These are phyloP conservation scores for Kryphioiulus occultus DNA, from an alignment of 2,888 invertebrate species.

Conservation along the genomic window DNA sequence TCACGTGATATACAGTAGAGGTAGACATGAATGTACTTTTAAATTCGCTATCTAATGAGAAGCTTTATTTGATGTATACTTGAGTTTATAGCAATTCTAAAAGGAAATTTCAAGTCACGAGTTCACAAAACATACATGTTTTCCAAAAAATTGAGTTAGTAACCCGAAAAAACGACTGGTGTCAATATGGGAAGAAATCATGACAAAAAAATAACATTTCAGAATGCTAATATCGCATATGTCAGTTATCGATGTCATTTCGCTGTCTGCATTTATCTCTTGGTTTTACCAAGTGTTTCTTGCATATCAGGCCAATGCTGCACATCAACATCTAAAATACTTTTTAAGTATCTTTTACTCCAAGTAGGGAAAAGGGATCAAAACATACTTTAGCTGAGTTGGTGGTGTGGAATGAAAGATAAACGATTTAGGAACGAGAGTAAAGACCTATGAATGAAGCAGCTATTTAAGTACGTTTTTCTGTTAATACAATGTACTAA, in stretches of 20 bases:
- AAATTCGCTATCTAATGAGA: too few relatives aligned
- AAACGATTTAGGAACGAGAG: neutral
- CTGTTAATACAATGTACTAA: neutral
- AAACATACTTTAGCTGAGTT: neutral
- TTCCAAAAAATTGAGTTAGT: too few relatives aligned
- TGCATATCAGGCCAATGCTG: neutral
- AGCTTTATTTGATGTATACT: too few relatives aligned
- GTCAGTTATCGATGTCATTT: neutral
- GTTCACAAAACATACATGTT: too few relatives aligned
- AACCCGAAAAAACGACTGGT: too few relatives aligned
- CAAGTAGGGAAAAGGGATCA: neutral
- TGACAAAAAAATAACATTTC: too few relatives aligned
- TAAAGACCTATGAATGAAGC: neutral
- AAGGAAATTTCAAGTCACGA: too few relatives aligned
- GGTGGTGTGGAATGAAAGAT: conserved; percentile 11
- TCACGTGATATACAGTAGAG: too few relatives aligned
- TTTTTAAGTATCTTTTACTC: neutral
- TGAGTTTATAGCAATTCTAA: too few relatives aligned
- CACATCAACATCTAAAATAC: neutral
- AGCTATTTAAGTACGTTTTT: neutral
- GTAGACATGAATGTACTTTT: too few relatives aligned
- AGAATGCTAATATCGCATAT: neutral
- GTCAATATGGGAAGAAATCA: too few relatives aligned
- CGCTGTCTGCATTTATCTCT: neutral
- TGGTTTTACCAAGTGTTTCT: neutral